Conservation (phyloP, 2,888 invertebrate genomes). For the Glyphotaelius pellucidus region DNA sequence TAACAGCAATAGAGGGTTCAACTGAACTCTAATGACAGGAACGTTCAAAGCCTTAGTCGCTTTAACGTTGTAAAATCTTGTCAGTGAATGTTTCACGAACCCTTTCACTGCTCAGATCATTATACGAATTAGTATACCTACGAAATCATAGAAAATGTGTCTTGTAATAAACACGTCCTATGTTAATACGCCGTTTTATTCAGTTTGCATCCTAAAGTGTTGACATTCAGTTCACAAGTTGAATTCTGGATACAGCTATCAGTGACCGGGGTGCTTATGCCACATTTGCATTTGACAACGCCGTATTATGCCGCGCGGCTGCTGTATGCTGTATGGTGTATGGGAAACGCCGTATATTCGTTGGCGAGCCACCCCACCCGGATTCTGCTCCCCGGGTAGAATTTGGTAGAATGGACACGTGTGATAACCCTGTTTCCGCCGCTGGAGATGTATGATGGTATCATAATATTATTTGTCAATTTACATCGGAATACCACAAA, state of each 20-base stretch:
- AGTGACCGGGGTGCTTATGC: conserved; percentile 41
- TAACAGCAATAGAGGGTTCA: not conserved
- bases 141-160: not conserved
- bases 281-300: conserved; percentile 58
- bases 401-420: not conserved
- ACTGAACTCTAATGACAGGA: not conserved
- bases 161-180: not conserved
- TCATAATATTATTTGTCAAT: conserved; percentile 2
- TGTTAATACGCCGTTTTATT: not conserved
- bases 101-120: not conserved
- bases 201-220: conserved; percentile 4
- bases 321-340: not conserved
- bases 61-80: no score
- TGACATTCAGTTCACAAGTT: conserved; percentile 27
- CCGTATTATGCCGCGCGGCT: conserved; percentile 46
- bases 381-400: not conserved
- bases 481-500: not conserved
- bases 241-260: conserved; percentile 37
- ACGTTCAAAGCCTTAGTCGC: not conserved
- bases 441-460: not conserved
- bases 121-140: not conserved
- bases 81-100: not conserved
- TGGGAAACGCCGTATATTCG: conserved; percentile 43
- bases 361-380: not conserved
- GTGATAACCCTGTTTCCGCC: not conserved